A percentile compares a stretch with the other conserved stretches of the same genome.
Conservation (phyloP, 2,888 invertebrate species). For the Drosophila barbarae region DNA sequence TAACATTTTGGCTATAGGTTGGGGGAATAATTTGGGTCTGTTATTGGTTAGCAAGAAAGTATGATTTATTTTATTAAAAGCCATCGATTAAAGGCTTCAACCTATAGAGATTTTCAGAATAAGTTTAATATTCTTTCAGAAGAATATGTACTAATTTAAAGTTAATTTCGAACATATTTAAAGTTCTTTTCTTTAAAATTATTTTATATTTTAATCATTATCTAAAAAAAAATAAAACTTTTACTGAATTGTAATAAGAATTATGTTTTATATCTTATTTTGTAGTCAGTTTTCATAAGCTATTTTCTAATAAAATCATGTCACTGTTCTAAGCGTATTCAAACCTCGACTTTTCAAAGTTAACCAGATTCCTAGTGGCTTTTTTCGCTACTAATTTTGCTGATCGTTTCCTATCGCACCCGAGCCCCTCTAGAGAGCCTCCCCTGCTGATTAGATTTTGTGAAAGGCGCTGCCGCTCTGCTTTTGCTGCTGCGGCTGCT, state of each 20-base stretch:
- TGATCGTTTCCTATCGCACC: conserved; percentile 55
- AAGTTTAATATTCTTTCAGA: neutral
- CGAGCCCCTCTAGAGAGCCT: conserved; percentile 20
- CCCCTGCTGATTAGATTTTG: conserved; percentile 70
- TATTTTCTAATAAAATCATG: neutral
- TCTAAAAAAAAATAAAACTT: no score
- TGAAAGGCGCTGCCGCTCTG: conserved; percentile 60
- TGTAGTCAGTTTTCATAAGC: neutral
- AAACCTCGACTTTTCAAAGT: neutral
- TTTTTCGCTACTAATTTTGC: conserved; percentile 67
- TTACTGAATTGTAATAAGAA: no score
- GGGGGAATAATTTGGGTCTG: neutral
- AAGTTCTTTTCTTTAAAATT: no score
- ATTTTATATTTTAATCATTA: no score
- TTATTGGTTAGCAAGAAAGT: neutral
- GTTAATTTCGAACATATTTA: no score
- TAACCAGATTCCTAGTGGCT: neutral
- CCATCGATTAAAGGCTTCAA: no score
- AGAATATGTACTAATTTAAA: no score
- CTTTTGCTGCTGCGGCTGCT: conserved; percentile 23
- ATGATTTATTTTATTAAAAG: neutral
- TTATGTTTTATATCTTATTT: neutral
- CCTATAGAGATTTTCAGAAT: neutral
- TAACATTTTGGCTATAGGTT: neutral
- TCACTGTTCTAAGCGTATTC: conserved; percentile 5